Evolutionary conservation across 2,888 invertebrate genomes (phyloP), one percentile per base, ranked within the genome.

Genomic region (Hedychridium roseum): DNA sequence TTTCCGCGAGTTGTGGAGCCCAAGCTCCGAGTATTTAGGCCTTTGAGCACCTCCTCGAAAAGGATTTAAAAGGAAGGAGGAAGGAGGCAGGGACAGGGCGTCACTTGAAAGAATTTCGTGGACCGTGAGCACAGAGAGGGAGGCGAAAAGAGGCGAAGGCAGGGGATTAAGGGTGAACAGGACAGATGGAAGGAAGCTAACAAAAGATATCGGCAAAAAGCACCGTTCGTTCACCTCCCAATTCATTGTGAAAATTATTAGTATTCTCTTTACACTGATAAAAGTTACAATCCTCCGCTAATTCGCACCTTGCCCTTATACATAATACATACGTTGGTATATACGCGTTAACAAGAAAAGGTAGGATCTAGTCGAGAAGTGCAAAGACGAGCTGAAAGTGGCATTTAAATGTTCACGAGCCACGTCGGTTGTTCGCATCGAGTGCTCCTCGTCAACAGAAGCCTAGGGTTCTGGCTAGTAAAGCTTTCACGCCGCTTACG

Each of bases 401-500:
- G n/a, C n/a, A n/a, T n/a, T n/a, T n/a, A n/a, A n/a, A n/a, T n/a
- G n/a, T n/a, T n/a, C n/a, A n/a, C n/a, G n/a, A n/a, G n/a, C n/a
- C n/a, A n/a, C n/a, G n/a, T n/a, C n/a, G n/a, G n/a, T n/a, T n/a
- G n/a, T 48, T 31, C 39, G 36, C 45, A 54, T 56, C 63, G 60
- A 62, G 56, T 48, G 40, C 39, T 44, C n/a, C n/a, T n/a, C 53
- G 43, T 15, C 45, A 50, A 41, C 47, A 27, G 14, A 12, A 32
- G 26, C 3, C 18, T 12, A 32, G 41, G 20, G 31, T 36, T 50
- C 49, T 32, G 54, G 60, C 60, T 49, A 51, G 47, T 64, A 31
- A 64, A 63, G 54, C 58, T 64, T 54, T 64, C 60, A 45, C 57
- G 51, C 53, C 54, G 57, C 57, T 60, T 53, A 57, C 55, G 46